These are phyloP conservation scores for Nebria brevicollis DNA, from an alignment of 2,888 invertebrate genomes.

Conservation along the genomic window DNA sequence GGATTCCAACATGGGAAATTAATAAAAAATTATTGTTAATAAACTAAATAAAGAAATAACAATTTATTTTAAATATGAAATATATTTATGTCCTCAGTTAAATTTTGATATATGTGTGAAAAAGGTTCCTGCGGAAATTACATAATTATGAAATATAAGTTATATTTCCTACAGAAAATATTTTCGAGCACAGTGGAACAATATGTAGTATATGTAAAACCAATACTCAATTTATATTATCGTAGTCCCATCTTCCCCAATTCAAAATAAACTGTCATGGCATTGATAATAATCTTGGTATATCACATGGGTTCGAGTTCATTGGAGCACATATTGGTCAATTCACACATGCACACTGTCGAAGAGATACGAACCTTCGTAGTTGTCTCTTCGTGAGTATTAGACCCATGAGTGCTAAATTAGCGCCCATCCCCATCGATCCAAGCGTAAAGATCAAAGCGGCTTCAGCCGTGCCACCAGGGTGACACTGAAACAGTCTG, in stretches of 20 bases:
- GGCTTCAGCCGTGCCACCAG: constrained; percentile 83
- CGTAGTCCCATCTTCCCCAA: neutral
- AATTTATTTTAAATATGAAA: too few relatives aligned
- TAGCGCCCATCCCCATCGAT: constrained; percentile 82
- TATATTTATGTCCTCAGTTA: too few relatives aligned
- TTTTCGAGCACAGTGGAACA: neutral
- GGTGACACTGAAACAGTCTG: constrained; percentile 79
- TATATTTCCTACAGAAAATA: neutral
- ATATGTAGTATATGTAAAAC: neutral
- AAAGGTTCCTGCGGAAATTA: neutral
- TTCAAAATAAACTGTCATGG: neutral
- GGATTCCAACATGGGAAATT: too few relatives aligned
- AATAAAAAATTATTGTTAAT: too few relatives aligned
- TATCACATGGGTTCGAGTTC: neutral
- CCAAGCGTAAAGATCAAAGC: constrained; percentile 80
- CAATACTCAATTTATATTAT: neutral
- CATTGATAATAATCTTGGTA: neutral
- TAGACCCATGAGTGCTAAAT: constrained; percentile 82
- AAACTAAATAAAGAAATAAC: too few relatives aligned
- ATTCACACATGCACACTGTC: neutral
- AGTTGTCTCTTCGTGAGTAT: constrained; percentile 83
- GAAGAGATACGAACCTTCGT: constrained; percentile 70
- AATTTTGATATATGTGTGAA: neutral
- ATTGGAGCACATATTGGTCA: neutral
- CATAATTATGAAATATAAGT: neutral